phyloP scores from a whole-genome alignment of 2,888 invertebrate species.

The Volucella bombylans region DNA sequence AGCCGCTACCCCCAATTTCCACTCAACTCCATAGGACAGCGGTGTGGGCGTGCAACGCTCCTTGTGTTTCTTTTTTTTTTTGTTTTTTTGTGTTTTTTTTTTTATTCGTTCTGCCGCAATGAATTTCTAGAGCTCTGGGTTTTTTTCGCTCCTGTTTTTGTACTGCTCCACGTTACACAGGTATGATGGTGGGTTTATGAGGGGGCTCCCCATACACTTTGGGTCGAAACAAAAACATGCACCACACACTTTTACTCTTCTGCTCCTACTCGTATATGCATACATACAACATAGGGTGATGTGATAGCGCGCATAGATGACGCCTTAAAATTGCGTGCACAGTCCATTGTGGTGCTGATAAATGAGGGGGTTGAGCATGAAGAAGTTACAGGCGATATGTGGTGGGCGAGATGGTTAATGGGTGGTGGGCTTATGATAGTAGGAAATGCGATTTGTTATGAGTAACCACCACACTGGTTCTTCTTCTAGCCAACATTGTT shows the following conservation, averaged over 20 bases:
- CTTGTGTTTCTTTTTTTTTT: background rate
- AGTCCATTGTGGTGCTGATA: constrained; percentile 55
- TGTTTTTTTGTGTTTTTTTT: background rate
- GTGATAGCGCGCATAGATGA: constrained; percentile 72
- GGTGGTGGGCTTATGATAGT: constrained; percentile 44
- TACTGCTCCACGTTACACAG: constrained; percentile 23
- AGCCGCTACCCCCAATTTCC: constrained; percentile 31
- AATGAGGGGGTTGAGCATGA: background rate
- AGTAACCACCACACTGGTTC: constrained; percentile 35
- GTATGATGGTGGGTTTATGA: background rate
- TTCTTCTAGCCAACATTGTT: constrained; percentile 38
- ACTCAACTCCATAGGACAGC: constrained; percentile 6
- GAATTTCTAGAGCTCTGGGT: constrained; percentile 62
- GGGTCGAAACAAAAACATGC: constrained; percentile 57
- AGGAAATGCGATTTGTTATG: constrained; percentile 67
- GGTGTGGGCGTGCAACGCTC: constrained; percentile 21
- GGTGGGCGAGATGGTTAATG: constrained; percentile 38
- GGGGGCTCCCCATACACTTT: constrained; percentile 30
- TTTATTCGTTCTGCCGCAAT: constrained; percentile 36
- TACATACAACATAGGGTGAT: constrained; percentile 32
- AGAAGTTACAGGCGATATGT: background rate
- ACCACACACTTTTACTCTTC: constrained; percentile 10
- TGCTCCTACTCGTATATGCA: constrained; percentile 4
- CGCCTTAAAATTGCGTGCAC: constrained; percentile 73
- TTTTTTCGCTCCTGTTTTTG: constrained; percentile 19